Percentiles rank a stretch among this genome's conserved stretches.
Evolutionary conservation across 2,888 invertebrate species (phyloP).

Genomic region (Agrotis clavis): DNA sequence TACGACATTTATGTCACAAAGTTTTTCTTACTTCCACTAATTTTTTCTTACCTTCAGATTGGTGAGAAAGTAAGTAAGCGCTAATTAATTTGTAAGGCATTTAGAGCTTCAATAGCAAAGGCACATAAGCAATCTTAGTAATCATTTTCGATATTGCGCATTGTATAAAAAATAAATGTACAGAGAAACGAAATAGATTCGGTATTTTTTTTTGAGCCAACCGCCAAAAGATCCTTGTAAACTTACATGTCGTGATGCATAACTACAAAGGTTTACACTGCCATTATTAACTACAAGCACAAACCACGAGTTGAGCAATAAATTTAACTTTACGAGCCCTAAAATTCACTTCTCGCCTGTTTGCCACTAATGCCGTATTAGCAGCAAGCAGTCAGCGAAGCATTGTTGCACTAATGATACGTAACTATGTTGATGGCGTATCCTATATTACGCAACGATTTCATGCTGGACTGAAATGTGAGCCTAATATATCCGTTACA

Average conservation of each 20-base stretch:
- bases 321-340: constrained; percentile 53
- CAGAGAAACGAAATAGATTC: background rate
- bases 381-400: constrained; percentile 33
- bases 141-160: no score
- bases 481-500: constrained; percentile 26
- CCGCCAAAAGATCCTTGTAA: background rate
- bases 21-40: no score
- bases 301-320: constrained; percentile 40
- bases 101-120: no score
- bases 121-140: no score
- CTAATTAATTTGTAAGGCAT: no score
- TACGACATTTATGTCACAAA: no score
- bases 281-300: constrained; percentile 17
- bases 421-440: constrained; percentile 33
- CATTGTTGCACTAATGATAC: constrained; percentile 49
- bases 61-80: no score
- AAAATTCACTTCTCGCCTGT: constrained; percentile 54
- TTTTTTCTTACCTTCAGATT: no score
- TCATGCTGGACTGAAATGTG: constrained; percentile 6
- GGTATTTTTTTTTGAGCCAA: background rate
- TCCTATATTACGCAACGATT: constrained; percentile 10
- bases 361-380: constrained; percentile 50
- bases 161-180: background rate
- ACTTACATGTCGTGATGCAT: background rate
- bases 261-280: background rate